Conservation (phyloP, 2,113 vertebrate species). For the Hippocampus barbouri region DNA sequence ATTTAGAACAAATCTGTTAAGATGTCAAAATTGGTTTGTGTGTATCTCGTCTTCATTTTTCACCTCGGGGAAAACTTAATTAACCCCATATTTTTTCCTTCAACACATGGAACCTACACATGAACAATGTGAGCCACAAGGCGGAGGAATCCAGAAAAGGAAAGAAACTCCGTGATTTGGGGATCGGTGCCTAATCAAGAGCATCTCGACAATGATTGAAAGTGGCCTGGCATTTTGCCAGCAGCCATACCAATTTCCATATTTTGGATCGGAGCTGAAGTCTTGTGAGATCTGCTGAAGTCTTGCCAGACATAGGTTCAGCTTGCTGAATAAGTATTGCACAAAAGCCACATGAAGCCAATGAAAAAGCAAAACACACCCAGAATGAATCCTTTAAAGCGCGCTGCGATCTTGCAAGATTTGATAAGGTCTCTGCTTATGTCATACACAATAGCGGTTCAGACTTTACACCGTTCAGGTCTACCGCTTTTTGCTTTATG, state of each 20-base stretch:
- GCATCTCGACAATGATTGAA: neutral
- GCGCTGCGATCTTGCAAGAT: neutral
- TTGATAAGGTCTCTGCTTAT: neutral
- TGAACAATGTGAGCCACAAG: neutral
- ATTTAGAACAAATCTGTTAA: neutral
- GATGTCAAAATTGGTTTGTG: neutral
- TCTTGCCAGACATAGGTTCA: neutral
- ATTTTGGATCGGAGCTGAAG: neutral
- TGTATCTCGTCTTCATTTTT: neutral
- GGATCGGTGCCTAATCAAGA: neutral
- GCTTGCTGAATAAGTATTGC: neutral
- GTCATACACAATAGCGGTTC: neutral
- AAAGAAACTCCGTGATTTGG: neutral
- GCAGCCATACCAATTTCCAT: neutral
- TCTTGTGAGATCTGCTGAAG: neutral
- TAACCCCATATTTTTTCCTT: neutral
- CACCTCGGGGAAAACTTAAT: neutral
- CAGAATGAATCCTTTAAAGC: neutral
- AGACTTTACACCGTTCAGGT: neutral
- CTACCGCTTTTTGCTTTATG: neutral
- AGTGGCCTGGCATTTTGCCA: neutral
- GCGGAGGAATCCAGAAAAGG: neutral
- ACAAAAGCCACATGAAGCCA: neutral
- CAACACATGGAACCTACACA: neutral
- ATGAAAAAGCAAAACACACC: neutral